Conservation (phyloP, 2,797 vertebrate species). For the Cuculus canorus region DNA sequence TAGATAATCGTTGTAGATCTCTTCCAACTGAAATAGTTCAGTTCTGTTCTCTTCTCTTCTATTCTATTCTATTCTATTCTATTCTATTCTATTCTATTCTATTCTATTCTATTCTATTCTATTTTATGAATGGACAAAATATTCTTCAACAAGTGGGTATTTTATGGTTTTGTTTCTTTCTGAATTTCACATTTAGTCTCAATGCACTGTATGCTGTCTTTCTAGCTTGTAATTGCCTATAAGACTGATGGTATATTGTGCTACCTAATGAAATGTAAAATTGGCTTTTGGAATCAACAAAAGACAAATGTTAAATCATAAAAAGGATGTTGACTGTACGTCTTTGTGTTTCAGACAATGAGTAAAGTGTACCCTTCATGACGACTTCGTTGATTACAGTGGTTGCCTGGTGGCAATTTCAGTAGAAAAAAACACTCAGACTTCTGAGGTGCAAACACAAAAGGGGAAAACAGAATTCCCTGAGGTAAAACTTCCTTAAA, state of each 20-base stretch:
- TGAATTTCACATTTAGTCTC: neutral
- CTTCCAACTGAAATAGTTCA: too few relatives aligned
- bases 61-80: too few relatives aligned
- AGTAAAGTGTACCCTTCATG: neutral
- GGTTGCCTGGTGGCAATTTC: neutral
- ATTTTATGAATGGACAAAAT: neutral
- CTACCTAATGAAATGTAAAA: constrained; percentile 50
- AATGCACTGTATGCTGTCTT: neutral
- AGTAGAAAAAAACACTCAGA: neutral
- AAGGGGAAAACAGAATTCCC: accelerated
- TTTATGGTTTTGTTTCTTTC: neutral
- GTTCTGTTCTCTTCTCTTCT: too few relatives aligned
- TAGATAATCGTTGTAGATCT: too few relatives aligned
- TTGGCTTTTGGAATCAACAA: constrained; percentile 27
- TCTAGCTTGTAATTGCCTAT: neutral
- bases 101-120: too few relatives aligned
- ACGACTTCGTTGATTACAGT: neutral
- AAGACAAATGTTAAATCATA: neutral
- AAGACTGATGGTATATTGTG: neutral
- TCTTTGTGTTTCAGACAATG: neutral
- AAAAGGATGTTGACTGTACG: neutral
- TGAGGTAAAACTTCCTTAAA: neutral
- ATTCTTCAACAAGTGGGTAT: neutral
- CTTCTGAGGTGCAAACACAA: neutral
- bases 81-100: too few relatives aligned